Evolutionary conservation across 2,113 vertebrate species (phyloP).

Genomic region (Camelus dromedarius): DNA sequence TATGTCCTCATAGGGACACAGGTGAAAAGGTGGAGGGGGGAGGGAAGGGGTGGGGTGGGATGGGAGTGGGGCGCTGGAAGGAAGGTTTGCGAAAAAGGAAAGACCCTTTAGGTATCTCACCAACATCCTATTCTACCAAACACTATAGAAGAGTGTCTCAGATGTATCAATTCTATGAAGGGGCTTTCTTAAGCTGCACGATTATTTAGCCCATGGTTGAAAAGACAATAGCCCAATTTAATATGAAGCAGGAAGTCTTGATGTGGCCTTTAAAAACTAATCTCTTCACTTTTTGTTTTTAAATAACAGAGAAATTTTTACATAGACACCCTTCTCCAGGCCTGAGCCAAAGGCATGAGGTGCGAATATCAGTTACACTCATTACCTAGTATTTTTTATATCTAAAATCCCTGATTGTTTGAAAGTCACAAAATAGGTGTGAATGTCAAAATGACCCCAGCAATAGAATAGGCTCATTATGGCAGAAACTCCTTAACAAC

Average conservation of each 20-base stretch:
- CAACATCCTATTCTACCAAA: neutral
- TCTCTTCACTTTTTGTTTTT: neutral
- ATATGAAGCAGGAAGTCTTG: neutral
- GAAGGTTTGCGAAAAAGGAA: neutral
- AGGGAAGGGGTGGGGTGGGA: neutral
- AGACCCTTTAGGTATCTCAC: neutral
- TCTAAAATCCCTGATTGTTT: conserved; percentile 24
- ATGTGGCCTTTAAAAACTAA: neutral
- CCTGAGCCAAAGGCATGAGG: neutral
- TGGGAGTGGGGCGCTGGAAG: neutral
- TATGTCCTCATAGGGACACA: conserved; percentile 95
- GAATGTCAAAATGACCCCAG: conserved; percentile 30
- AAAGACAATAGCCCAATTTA: neutral
- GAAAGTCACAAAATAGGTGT: neutral
- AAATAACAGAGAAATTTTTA: neutral
- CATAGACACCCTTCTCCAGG: neutral
- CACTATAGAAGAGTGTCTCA: rapidly evolving
- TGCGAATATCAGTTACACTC: neutral
- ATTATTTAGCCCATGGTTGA: neutral
- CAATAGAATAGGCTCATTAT: neutral
- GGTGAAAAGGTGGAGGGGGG: conserved; percentile 76
- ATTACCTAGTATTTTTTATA: neutral
- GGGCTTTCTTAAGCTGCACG: neutral
- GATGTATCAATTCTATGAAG: rapidly evolving
- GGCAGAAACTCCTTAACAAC: neutral